Evolutionary conservation across 2,888 invertebrate species (phyloP).

Genomic region (Lydus trimaculatus): DNA sequence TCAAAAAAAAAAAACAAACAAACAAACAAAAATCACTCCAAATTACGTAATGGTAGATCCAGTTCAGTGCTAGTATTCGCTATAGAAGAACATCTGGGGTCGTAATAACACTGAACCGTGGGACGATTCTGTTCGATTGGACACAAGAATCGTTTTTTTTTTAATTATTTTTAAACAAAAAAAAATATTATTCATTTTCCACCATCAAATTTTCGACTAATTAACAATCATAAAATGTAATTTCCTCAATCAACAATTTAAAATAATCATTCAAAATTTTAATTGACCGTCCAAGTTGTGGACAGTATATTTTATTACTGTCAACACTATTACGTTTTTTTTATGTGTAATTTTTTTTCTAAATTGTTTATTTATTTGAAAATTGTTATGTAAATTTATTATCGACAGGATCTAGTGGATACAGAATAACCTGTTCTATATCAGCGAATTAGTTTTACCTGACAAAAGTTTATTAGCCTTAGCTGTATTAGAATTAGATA

Average conservation of each 20-base stretch:
- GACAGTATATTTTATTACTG: neutral
- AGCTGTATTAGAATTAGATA: slow-evolving; percentile 8
- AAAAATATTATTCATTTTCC: neutral
- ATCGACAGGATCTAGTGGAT: neutral
- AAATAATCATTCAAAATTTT: neutral
- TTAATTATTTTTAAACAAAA: too few species aligned
- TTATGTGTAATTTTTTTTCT: neutral
- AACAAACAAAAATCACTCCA: slow-evolving; percentile 6
- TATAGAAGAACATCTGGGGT: slow-evolving; percentile 10
- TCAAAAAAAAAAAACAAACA: too few species aligned
- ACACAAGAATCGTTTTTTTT: neutral
- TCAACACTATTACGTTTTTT: neutral
- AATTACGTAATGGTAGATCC: slow-evolving; percentile 26
- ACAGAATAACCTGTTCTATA: slow-evolving; percentile 29
- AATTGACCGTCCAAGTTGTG: neutral
- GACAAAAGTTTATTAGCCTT: slow-evolving; percentile 4
- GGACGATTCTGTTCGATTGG: slow-evolving; percentile 2
- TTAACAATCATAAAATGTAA: slow-evolving; percentile 1
- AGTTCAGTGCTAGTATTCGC: slow-evolving; percentile 25
- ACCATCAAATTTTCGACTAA: neutral
- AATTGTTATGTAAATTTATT: neutral
- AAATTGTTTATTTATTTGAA: neutral
- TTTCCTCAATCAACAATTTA: neutral
- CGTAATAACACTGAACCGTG: slow-evolving; percentile 1
- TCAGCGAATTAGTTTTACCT: slow-evolving; percentile 5